These are phyloP conservation scores for Elanoides forficatus DNA, from an alignment of 2,113 vertebrate genomes.

Conservation along the genomic window DNA sequence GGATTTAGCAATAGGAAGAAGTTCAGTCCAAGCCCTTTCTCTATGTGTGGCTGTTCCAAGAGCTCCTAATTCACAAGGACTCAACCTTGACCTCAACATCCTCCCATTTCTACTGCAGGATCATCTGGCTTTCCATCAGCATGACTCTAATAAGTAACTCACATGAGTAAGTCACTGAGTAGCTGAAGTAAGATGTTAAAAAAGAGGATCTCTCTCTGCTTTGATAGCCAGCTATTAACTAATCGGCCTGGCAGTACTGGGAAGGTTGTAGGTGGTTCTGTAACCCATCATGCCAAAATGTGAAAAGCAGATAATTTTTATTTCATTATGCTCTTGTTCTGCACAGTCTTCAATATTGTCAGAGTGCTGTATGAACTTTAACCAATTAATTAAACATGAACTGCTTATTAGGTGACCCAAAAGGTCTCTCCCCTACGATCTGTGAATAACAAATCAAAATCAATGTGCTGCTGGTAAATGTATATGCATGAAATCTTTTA, in stretches of 20 bases:
- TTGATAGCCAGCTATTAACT: constrained; percentile 45
- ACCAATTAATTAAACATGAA: constrained; percentile 64
- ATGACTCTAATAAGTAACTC: background rate
- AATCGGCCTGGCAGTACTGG: background rate
- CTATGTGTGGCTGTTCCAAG: constrained; percentile 7
- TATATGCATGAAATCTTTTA: constrained; percentile 43
- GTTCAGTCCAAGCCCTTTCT: constrained; percentile 20
- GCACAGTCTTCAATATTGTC: constrained; percentile 44
- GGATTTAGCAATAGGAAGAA: constrained; percentile 36
- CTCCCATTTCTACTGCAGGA: background rate
- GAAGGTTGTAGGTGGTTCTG: constrained; percentile 20
- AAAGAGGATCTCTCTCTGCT: background rate
- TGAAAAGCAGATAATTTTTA: constrained; percentile 54
- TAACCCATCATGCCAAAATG: constrained; percentile 29
- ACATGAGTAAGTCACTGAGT: background rate
- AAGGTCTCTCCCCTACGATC: constrained; percentile 28
- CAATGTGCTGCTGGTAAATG: constrained; percentile 25
- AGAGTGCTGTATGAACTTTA: constrained; percentile 46
- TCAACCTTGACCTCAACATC: constrained; percentile 1
- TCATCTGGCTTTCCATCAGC: background rate
- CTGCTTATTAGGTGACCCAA: constrained; percentile 57
- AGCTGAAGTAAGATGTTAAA: background rate
- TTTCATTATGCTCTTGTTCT: constrained; percentile 56
- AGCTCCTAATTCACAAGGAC: constrained; percentile 2
- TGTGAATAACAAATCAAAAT: constrained; percentile 54